Evolutionary conservation across 2,113 vertebrate species (phyloP), one percentile per base, ranked within the genome.

Genomic region (Danionella cerebrum): DNA sequence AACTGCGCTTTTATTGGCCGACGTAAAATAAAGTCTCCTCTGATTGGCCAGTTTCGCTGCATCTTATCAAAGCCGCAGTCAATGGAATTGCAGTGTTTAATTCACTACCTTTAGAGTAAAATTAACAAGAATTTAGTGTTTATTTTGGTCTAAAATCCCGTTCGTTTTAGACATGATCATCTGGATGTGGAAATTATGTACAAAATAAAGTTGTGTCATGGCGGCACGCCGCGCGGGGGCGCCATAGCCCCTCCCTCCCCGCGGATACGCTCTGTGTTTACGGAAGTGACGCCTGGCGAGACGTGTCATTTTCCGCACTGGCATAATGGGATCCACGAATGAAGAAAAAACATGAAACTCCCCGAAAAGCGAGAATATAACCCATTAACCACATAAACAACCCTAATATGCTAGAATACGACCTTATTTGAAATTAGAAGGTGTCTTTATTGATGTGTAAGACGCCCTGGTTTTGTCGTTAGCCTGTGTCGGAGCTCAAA

Each of bases 261-360:
- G 42, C 59, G 38, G 54, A 62, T 33, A 33, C 65, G 7, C 41
- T 58, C 76, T 73, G 66, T 83, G 84, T 87, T 87, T 85, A 90
- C 91, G 91, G 91, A 93, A 91, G 87, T 88, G 59, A 64, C 59
- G 59, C 16, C 12, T 72, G 60, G 7, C 76, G 74, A 89, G 90
- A 92, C 90, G 91, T 91, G 87, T 87, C 85, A 89, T 69, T 81
- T 78, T 78, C 69, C 76, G 73, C 77, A 70, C 60, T 66, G 73
- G 86, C 82, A 87, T 90, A 89, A 80, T 90, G 88, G 89, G 87
- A 86, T 71, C 41, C 67, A 76, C 74, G 74, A 76, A 68, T 80
- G 76, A 82, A 78, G 76, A 78, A 79, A 71, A 79, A 79, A 67
- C 67, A 59, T 59, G 45, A 64, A 63, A 54, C 35, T 55, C 47